Base-by-base conservation (phyloP, 2,888 invertebrate genomes). In the Hedychridium roseum region DNA sequence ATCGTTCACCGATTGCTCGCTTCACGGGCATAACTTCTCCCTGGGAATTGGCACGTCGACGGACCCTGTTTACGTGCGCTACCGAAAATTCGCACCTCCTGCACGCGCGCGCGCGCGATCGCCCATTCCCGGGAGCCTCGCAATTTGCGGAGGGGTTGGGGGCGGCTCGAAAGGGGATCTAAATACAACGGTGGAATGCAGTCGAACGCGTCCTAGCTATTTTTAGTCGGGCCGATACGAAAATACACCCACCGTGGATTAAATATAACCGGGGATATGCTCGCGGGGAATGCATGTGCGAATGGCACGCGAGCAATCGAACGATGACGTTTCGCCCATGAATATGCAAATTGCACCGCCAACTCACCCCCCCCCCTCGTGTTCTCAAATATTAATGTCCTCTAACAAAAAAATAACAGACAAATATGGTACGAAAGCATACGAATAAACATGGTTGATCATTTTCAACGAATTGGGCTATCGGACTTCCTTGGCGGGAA, bases 141-240 rank as follows among this genome's bases (percentile, higher is more conserved):
- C 34, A 34, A 14, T 27, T 37, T 9, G 17, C 4, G 17, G 37
- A 28, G 28, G 28, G 28, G 14, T n/a, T 14, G 28, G 17, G 32
- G 32, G 17, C 16, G 32, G n/a, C n/a, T n/a, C n/a, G n/a, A n/a
- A n/a, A 28, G 15, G 12, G 50, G 35, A 54, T 64, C 46, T 57
- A 64, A 64, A 68, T 68, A 65, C 56, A 57, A 57, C 57, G 43
- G 41, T 48, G 69, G 70, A 71, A 71, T 71, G 66, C 66, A 56
- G 64, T 40, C 53, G 43, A 60, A 68, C 68, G 58, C 56, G 60
- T 61, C 50, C 37, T 35, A 34, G 46, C 18, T 68, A 70, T 68
- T 67, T 68, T 70, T 67, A 70, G 60, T 38, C 37, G 41, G 40
- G 49, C 50, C 21, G 49, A 62, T 60, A 63, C 59, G 58, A 62